A percentile compares a stretch with the other conserved stretches of the same genome.
phyloP scores from a whole-genome alignment of 2,113 vertebrate species.

The Sterrhoptilus dennistouni region DNA sequence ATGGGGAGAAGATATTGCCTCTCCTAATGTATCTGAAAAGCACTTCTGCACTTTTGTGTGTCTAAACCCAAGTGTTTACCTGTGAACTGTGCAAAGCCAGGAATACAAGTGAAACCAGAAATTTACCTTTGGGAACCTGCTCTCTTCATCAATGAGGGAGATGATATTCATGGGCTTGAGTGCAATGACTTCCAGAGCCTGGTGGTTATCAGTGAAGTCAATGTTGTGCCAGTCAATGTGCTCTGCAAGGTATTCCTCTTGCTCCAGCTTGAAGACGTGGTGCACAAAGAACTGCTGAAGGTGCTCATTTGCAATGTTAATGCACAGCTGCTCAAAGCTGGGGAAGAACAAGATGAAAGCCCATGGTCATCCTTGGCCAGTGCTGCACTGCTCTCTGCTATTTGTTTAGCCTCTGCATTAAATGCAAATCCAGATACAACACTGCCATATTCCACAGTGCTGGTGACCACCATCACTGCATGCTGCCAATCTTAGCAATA shows the following conservation, averaged over 20 bases:
- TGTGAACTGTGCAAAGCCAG: neutral
- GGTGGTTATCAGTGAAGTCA: constrained; percentile 86
- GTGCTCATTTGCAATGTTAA: constrained; percentile 97
- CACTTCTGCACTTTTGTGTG: neutral
- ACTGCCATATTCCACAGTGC: neutral
- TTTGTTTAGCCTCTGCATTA: neutral
- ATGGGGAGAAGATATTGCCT: neutral
- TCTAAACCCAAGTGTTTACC: neutral
- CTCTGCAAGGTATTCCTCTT: constrained; percentile 88
- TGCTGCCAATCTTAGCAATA: neutral
- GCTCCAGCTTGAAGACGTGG: constrained; percentile 92
- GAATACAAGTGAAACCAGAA: neutral
- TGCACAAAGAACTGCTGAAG: constrained; percentile 96
- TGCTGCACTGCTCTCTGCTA: neutral
- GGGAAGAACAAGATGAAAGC: neutral
- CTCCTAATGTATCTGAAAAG: neutral
- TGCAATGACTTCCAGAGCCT: constrained; percentile 84
- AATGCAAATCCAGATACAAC: neutral
- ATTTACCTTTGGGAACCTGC: constrained; percentile 90
- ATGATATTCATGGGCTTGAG: constrained; percentile 88
- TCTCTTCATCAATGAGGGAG: constrained; percentile 94
- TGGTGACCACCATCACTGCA: neutral
- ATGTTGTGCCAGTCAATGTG: constrained; percentile 87
- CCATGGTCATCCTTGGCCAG: neutral
- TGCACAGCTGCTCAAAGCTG: constrained; percentile 98